Conservation (phyloP, 2,888 invertebrate genomes). For the Clanis bilineata region DNA sequence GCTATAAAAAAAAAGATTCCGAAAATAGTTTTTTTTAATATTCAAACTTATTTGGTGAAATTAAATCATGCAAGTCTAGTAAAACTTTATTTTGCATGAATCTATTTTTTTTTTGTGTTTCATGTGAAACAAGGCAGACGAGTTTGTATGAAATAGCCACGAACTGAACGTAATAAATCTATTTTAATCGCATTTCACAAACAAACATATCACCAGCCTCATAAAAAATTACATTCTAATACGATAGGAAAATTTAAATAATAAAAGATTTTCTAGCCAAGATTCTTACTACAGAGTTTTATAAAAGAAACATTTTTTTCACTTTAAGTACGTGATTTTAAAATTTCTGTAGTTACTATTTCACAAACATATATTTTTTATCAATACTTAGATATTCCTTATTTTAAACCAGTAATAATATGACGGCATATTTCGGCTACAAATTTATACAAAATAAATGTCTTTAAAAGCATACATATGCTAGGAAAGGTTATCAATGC, state of each 20-base stretch:
- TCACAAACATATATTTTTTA: background rate
- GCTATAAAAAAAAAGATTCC: no score
- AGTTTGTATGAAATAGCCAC: background rate
- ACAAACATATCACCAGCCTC: background rate
- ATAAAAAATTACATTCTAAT: background rate
- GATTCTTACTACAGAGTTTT: background rate
- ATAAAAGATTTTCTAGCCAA: background rate
- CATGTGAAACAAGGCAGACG: background rate
- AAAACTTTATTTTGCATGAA: no score
- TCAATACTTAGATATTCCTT: background rate
- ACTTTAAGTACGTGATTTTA: background rate
- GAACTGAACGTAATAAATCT: background rate
- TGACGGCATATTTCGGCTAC: background rate
- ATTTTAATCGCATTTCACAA: background rate
- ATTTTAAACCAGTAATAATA: background rate
- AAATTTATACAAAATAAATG: background rate
- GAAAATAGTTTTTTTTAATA: no score
- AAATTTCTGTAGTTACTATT: no score
- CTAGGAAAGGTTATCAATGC: background rate
- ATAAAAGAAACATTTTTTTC: background rate
- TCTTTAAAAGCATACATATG: background rate
- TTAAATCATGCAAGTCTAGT: no score
- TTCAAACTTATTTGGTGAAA: no score
- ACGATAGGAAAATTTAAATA: background rate
- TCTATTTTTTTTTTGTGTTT: no score